Evolutionary conservation across 1,140 invertebrate genomes (phyloP), one percentile per base, ranked within the genome.

Genomic region (Riptortus pedestris): DNA sequence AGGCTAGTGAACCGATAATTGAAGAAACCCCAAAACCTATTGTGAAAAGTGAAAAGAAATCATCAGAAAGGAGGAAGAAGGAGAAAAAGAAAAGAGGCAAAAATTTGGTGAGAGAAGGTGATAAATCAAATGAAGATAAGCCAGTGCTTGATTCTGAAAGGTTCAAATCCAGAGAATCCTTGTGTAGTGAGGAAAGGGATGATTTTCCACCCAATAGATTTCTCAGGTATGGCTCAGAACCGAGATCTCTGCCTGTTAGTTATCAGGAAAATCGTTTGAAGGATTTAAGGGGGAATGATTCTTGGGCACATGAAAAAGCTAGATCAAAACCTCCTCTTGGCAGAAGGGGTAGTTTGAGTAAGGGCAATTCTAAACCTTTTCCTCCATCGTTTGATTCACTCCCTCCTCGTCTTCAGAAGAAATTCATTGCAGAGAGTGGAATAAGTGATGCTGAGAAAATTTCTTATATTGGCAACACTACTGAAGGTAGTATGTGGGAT

Each of bases 171-270:
- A 27, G 31, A 7, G 57, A 59, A 31, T 33, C 28, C 16, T 16
- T 59, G n/a, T 29, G 26, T n/a, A 59, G 28, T 59, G 51, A 55
- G 2, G 45, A 47, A 5, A 47, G 22, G 45, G 57, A 59, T n/a
- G 28, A 59, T 33, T 18, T 16, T 31, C 18, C 33, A 18, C 14
- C 16, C 0, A 59, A 59, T 26, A 59, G 57, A 22, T 28, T 33
- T 27, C 9, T 62, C 16, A 18, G 61, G 11, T 31, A 62, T 48
- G 61, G 61, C 18, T 51, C 61, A 14, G 61, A 62, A 38, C 61
- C 61, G 16, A 24, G 9, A 7, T 45, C n/a, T 14, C 18, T 24
- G 0, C 61, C 61, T 27, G 43, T 48, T 11, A 45, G 31, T 20
- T 24, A 24, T 16, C n/a, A n/a, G 27, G n/a, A 57, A 57, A 38